Percentiles rank a stretch among this genome's conserved stretches.
phyloP scores from a whole-genome alignment of 2,113 vertebrate species.

The Paramormyrops kingsleyae region DNA sequence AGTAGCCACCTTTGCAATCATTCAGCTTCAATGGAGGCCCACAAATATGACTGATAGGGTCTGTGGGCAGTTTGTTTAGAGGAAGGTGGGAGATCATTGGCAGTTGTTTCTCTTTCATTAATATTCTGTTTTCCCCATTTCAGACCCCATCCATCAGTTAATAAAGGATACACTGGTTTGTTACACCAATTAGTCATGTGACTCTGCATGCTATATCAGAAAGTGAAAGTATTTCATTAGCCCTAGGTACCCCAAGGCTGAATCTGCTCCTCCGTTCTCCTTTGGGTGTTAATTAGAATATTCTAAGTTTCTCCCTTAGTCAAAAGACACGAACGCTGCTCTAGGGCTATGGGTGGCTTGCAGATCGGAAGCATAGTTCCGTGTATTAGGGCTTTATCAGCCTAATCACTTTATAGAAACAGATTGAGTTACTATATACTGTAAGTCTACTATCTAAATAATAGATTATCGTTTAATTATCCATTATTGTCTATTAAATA shows the following conservation, averaged over 20 bases:
- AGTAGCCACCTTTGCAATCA: background rate
- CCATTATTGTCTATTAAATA: too few relatives aligned
- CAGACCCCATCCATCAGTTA: background rate
- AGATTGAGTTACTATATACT: background rate
- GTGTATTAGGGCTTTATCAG: background rate
- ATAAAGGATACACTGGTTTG: background rate
- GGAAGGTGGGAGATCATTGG: background rate
- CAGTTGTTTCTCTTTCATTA: background rate
- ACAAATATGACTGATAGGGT: background rate
- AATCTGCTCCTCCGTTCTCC: background rate
- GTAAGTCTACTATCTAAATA: background rate
- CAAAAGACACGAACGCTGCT: background rate
- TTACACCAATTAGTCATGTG: background rate
- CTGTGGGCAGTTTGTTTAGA: background rate
- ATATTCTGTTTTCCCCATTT: background rate
- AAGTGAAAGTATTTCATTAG: background rate
- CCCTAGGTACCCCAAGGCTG: background rate
- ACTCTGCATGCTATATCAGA: background rate
- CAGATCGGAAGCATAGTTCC: background rate
- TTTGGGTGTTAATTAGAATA: background rate
- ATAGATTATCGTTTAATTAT: background rate
- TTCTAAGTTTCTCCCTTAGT: background rate
- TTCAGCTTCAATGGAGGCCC: background rate
- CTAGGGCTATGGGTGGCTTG: background rate
- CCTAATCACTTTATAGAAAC: background rate